Base-by-base conservation (phyloP, 2,888 invertebrate species). In the Mesochorus sp. region DNA sequence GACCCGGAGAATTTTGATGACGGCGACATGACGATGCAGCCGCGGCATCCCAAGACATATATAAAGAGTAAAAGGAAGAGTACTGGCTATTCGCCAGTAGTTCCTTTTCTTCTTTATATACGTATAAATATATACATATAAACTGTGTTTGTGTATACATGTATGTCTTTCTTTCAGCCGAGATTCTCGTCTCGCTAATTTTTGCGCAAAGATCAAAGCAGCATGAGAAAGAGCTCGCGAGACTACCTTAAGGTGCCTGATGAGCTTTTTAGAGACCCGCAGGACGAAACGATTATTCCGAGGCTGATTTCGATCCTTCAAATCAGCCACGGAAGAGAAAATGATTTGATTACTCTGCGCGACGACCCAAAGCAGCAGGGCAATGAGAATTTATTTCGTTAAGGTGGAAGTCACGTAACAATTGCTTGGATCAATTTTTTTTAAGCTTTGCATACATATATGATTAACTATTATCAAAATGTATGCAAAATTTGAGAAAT, bases 1-100 rank as follows among this genome's bases (percentile, higher is more conserved):
- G 53, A 55, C 28, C 53, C 53, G 79, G 79, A 82, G 84, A 85
- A 83, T 83, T 84, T 85, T 77, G 72, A 77, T 77, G 72, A 55
- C 72, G 67, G 62, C 62, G 72, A 73, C 77, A 70, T 73, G 77
- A 78, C 77, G 62, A 59, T 78, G 73, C 73, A 70, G 51, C 19
- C 62, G 62, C 61, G 61, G 55, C 72, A 57, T 67, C 51, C 47
- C 51, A 51, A 66, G 49, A 62, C 44, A 42, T 17, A 47, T 47
- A 62, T n/a, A 64, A 49, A 37, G 66, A 75, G 66, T 8, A 62
- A 66, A 67, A 55, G 53, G 49, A 62, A 57, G 51, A 59, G 66
- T 34, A 71, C 67, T 6, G 21, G 34, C 55, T 64, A 21, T 61
- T 61, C 44, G 70, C 74, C 59, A 47, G 79, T 81, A 83, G 83